Base-by-base conservation (phyloP, 2,888 invertebrate genomes). In the Ernsta delagoae region DNA sequence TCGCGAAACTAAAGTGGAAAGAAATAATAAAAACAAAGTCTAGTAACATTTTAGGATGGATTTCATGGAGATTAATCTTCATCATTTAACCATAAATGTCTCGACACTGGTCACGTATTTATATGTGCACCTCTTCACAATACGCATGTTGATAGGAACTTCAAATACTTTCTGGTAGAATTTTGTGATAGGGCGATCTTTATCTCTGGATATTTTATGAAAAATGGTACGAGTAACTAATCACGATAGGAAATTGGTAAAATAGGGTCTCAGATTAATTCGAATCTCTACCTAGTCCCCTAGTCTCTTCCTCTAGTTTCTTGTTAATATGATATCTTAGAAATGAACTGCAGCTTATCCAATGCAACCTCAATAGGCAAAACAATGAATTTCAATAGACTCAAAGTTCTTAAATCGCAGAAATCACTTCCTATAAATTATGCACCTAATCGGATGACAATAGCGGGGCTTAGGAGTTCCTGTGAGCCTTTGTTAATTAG, bases 401-500 rank as follows among this genome's bases (percentile, higher is more conserved):
- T 11, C 34, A 24, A 24, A 59, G 60, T 31, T 31, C 3, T 7
- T 24, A 43, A 50, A 63, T 63, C n/a, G 56, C 45, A 16, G 12
- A 43, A 43, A 36, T 36, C 5, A 5, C 7, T 48, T 12, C 12
- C 48, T 48, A 59, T 59, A 53, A 59, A 53, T 59, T 39, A 39
- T 12, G 39, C 53, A 34, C 9, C 53, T 65, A 65, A 65, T 65
- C 48, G 50, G 53, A 50, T 59, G 65, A 53, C 60, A 54, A 61
- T 56, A 61, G 59, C 70, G 24, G 9, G 24, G 53, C 74, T 73
- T 74, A 74, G 75, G 75, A 74, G 76, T 76, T 78, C 78, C 74
- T 74, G 75, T 77, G 78, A 79, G 77, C 78, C 78, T 73, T 76
- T 75, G 77, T 78, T 88, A 86, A 88, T 87, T 87, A 85, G 84